Percentiles rank a stretch among this genome's conserved stretches.
These are phyloP conservation scores for Creontiades dilutus DNA, from an alignment of 2,888 invertebrate species.

Conservation along the genomic window DNA sequence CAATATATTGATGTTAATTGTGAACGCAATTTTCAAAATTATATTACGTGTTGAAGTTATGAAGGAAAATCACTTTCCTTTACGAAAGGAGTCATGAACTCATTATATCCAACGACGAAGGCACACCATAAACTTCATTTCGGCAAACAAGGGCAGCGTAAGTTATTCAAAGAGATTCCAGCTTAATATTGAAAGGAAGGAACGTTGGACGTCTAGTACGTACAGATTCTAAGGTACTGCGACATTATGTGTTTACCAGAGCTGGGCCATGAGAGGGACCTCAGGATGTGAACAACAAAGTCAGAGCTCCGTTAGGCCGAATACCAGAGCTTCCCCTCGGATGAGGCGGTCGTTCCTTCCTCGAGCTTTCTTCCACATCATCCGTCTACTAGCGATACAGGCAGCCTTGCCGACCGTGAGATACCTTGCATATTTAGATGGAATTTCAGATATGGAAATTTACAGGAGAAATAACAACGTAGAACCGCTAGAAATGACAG, in stretches of 20 bases:
- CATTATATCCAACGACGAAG: too few species aligned
- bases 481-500: neutral
- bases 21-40: too few species aligned
- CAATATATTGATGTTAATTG: too few species aligned
- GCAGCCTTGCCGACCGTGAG: neutral
- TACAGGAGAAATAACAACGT: neutral
- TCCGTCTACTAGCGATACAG: neutral
- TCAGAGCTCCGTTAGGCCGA: conserved; percentile 59
- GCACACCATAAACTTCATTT: too few species aligned
- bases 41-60: too few species aligned
- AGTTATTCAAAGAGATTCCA: too few species aligned
- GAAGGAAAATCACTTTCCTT: too few species aligned
- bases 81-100: too few species aligned
- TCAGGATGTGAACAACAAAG: conserved; percentile 48
- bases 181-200: neutral
- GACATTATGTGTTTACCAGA: neutral
- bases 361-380: conserved; percentile 17
- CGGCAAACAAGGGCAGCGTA: too few species aligned
- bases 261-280: neutral
- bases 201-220: neutral
- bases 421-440: conserved; percentile 25
- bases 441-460: neutral
- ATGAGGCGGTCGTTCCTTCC: neutral
- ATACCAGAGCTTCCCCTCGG: conserved; percentile 55
- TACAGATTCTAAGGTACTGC: neutral